Evolutionary conservation across 2,888 invertebrate species (phyloP).

Genomic region (Platycheirus albimanus): DNA sequence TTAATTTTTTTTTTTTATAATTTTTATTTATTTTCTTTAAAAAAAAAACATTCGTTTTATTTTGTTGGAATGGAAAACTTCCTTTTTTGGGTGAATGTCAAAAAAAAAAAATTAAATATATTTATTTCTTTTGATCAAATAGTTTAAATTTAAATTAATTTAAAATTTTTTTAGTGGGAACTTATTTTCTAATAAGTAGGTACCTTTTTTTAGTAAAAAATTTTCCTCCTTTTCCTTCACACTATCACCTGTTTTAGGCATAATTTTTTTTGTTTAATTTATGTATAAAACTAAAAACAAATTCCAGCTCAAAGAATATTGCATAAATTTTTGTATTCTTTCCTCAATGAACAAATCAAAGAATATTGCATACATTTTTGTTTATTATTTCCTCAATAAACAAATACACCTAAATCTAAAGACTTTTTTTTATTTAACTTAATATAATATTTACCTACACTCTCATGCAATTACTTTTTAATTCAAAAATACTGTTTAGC

Average conservation of each 20-base stretch:
- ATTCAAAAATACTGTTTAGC: conserved; percentile 9
- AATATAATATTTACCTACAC: conserved; percentile 44
- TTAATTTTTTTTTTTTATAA: conserved; percentile 34
- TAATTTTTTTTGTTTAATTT: conserved; percentile 33
- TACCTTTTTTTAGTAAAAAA: conserved; percentile 58
- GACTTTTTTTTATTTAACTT: conserved; percentile 52
- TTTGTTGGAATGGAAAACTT: conserved; percentile 29
- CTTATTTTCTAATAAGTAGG: conserved; percentile 36
- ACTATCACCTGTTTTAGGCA: conserved; percentile 3
- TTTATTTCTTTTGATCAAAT: conserved; percentile 28
- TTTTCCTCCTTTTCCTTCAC: conserved; percentile 25
- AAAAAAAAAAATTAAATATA: conserved; percentile 25
- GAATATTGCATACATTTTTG: conserved; percentile 63
- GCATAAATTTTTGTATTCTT: conserved; percentile 51
- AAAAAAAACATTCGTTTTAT: conserved; percentile 4
- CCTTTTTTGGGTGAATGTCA: conserved; percentile 27
- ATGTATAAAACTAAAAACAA: background rate
- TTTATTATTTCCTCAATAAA: conserved; percentile 13
- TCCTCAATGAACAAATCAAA: background rate
- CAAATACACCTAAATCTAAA: conserved; percentile 51
- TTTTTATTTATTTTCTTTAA: conserved; percentile 9
- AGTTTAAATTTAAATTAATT: no score
- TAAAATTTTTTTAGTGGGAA: conserved; percentile 55
- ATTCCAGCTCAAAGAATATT: conserved; percentile 68
- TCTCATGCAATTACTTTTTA: conserved; percentile 64